Evolutionary conservation across 2,888 invertebrate species (phyloP), one percentile per base, ranked within the genome.

Genomic region (Euphydryas editha): DNA sequence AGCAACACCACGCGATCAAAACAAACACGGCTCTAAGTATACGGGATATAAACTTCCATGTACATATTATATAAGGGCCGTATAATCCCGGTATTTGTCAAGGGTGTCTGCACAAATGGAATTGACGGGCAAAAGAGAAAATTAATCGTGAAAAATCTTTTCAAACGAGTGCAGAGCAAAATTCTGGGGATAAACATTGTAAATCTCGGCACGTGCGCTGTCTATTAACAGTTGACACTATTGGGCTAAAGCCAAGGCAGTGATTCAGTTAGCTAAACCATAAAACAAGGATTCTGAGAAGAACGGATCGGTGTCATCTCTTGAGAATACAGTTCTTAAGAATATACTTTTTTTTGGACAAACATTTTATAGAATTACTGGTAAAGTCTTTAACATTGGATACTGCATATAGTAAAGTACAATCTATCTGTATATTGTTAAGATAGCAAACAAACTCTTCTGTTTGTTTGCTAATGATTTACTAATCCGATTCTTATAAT

Each of bases 71-170:
- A 54, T 54, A 54, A 54, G 54, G 54, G 54, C 30, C 54, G n/a
- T 79, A 81, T 92, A 91, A 92, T 90, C 90, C 90, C 76, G 88
- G 87, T 90, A 90, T 90, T 87, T 86, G 88, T 90, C 83, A 83
- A 88, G 90, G 90, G 88, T 83, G 87, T 78, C 82, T 84, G 87
- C 81, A 85, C 90, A 88, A 91, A 90, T 92, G 90, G 85, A 81
- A 89, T 81, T 89, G 92, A 91, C 90, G 90, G 86, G 81, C 81
- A 81, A 83, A 84, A 82, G 82, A 85, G 83, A 86, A 85, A 89
- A 91, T 91, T 90, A 90, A 90, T 90, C 88, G 88, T 87, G 90
- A 88, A 91, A 90, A 91, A 90, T 90, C 87, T 86, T 81, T 85
- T 81, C 76, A 76, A 83, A 78, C 79, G 75, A 78, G 83, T 81